These are phyloP conservation scores for Hippocampus abdominalis DNA, from an alignment of 2,113 vertebrate species.

Conservation along the genomic window DNA sequence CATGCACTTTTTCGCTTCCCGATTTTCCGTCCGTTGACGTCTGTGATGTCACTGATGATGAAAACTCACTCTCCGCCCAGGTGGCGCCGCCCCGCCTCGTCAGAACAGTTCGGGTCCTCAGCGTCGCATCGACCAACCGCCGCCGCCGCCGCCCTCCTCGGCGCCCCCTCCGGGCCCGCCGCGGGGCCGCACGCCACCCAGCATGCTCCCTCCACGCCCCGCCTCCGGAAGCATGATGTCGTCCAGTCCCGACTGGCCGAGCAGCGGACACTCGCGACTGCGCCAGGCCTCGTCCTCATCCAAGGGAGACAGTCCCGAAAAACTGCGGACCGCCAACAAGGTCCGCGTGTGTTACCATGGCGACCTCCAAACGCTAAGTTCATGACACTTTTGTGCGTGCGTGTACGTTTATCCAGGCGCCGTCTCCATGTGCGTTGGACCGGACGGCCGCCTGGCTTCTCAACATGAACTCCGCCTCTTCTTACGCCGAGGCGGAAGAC, in stretches of 20 bases:
- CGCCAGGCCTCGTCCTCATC: conserved; percentile 92
- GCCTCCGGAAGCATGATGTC: conserved; percentile 89
- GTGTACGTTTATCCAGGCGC: conserved; percentile 80
- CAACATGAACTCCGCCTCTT: conserved; percentile 88
- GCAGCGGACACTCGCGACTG: conserved; percentile 69
- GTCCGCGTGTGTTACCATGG: conserved; percentile 25
- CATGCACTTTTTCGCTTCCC: no score
- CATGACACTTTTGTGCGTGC: neutral
- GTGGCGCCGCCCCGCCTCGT: conserved; percentile 36
- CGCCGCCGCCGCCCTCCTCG: conserved; percentile 72
- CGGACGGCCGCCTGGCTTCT: conserved; percentile 97
- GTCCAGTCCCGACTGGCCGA: conserved; percentile 74
- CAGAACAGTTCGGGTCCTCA: conserved; percentile 76
- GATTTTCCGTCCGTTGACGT: neutral
- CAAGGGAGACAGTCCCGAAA: conserved; percentile 92
- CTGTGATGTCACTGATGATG: neutral
- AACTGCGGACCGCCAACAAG: conserved; percentile 71
- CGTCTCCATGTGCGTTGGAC: conserved; percentile 94
- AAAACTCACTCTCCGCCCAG: conserved; percentile 18
- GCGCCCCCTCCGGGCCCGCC: conserved; percentile 74
- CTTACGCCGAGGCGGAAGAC: conserved; percentile 90
- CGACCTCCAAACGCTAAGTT: neutral
- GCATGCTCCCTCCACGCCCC: conserved; percentile 85
- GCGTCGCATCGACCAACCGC: conserved; percentile 90
- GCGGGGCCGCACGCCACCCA: conserved; percentile 87